Evolutionary conservation across 1,140 invertebrate genomes (phyloP).

Genomic region (Parasteatoda tepidariorum): DNA sequence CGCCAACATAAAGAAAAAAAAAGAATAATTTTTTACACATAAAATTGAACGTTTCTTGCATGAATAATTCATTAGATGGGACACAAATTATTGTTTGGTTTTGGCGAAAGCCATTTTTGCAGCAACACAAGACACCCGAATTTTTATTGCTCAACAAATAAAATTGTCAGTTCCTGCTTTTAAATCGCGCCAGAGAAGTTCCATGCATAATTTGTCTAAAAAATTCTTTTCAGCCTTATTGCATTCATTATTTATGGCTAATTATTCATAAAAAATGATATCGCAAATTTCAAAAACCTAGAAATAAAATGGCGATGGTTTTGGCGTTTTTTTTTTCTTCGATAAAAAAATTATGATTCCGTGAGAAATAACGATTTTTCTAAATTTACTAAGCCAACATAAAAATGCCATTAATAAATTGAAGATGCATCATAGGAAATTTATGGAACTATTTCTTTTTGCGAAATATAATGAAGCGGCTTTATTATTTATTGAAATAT

Average conservation of each 20-base stretch:
- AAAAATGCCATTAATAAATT: too few species aligned
- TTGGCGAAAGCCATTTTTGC: background rate
- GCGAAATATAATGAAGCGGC: too few species aligned
- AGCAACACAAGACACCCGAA: background rate
- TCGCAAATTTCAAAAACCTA: background rate
- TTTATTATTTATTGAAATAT: too few species aligned
- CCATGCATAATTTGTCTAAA: background rate
- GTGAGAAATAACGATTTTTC: too few species aligned
- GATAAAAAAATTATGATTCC: too few species aligned
- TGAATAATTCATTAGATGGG: constrained; percentile 39
- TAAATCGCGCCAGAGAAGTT: background rate
- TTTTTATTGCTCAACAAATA: background rate
- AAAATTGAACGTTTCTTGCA: constrained; percentile 2
- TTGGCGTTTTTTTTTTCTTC: too few species aligned
- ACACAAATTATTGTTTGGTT: constrained; percentile 24
- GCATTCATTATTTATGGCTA: background rate
- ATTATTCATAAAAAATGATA: background rate
- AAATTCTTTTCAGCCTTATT: background rate
- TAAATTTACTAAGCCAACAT: too few species aligned
- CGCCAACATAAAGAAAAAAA: background rate
- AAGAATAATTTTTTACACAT: background rate
- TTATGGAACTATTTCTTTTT: too few species aligned
- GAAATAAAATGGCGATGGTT: background rate
- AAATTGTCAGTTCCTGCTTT: background rate
- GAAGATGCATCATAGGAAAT: too few species aligned